Evolutionary conservation across 2,797 vertebrate genomes (phyloP).

Genomic region (Acridotheres tristis): DNA sequence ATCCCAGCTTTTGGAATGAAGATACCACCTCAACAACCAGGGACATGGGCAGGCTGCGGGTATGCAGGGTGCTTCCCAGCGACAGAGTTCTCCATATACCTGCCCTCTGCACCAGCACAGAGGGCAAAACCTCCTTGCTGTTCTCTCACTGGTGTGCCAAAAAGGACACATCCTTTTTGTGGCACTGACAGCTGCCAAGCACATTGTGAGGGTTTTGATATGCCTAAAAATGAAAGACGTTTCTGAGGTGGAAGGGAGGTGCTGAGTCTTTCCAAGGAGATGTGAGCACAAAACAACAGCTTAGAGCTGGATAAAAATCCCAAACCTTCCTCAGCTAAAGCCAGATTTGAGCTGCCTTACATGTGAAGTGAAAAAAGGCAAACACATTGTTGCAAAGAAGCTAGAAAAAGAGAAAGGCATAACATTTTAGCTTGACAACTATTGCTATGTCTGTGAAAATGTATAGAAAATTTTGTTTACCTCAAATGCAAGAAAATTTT

Average conservation of each 20-base stretch:
- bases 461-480: not conserved
- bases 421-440: not conserved
- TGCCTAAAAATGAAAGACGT: not conserved
- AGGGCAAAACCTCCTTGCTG: not conserved
- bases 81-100: rapidly evolving
- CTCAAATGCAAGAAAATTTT: not conserved
- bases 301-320: not conserved
- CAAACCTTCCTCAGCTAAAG: not conserved
- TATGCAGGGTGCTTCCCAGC: not conserved
- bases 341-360: not conserved
- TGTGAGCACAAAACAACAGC: not conserved
- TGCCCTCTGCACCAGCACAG: not conserved
- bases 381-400: not conserved
- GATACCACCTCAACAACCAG: not conserved
- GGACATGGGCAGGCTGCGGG: no score
- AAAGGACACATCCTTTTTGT: not conserved
- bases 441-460: not conserved
- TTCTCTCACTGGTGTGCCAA: not conserved
- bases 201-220: not conserved
- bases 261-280: not conserved
- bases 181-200: not conserved
- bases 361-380: not conserved
- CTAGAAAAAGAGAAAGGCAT: not conserved
- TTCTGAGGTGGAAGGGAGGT: not conserved
- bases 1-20: not conserved